These are phyloP conservation scores for Okamejei kenojei DNA, from an alignment of 2,797 vertebrate genomes.

Conservation along the genomic window DNA sequence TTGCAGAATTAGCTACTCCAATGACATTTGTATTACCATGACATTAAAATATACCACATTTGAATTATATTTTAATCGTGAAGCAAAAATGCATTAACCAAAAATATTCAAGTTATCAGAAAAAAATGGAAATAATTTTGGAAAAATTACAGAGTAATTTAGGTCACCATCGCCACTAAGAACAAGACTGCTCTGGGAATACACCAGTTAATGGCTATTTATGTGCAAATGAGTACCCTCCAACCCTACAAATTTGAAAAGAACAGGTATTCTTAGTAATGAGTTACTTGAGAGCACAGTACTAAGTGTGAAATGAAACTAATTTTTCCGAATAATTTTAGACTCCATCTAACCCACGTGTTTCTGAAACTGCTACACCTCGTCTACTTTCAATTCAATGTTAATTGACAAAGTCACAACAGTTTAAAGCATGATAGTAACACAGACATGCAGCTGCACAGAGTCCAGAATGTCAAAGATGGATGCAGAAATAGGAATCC, in stretches of 20 bases:
- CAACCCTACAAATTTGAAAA: constrained; percentile 77
- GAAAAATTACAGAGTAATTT: constrained; percentile 85
- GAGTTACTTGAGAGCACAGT: constrained; percentile 67
- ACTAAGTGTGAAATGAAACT: constrained; percentile 68
- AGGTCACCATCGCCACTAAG: constrained; percentile 81
- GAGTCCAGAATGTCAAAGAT: constrained; percentile 1
- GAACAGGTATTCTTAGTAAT: constrained; percentile 82
- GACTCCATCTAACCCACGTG: neutral
- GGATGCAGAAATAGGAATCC: neutral
- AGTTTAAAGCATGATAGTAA: neutral
- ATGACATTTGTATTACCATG: constrained; percentile 72
- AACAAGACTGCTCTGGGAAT: constrained; percentile 77
- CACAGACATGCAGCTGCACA: neutral
- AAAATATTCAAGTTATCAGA: constrained; percentile 81
- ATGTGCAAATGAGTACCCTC: constrained; percentile 94
- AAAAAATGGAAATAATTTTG: constrained; percentile 91
- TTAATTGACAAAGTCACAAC: constrained; percentile 29
- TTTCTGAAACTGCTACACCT: neutral
- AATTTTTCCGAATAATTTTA: constrained; percentile 59
- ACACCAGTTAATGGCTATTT: constrained; percentile 84
- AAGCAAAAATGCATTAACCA: constrained; percentile 92
- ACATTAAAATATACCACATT: constrained; percentile 76
- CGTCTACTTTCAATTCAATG: neutral
- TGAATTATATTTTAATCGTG: constrained; percentile 96
- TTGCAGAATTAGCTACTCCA: constrained; percentile 79